A percentile compares a stretch with the other conserved stretches of the same genome.
These are phyloP conservation scores for Leucosticte australis DNA, from an alignment of 2,113 vertebrate genomes.

Conservation along the genomic window DNA sequence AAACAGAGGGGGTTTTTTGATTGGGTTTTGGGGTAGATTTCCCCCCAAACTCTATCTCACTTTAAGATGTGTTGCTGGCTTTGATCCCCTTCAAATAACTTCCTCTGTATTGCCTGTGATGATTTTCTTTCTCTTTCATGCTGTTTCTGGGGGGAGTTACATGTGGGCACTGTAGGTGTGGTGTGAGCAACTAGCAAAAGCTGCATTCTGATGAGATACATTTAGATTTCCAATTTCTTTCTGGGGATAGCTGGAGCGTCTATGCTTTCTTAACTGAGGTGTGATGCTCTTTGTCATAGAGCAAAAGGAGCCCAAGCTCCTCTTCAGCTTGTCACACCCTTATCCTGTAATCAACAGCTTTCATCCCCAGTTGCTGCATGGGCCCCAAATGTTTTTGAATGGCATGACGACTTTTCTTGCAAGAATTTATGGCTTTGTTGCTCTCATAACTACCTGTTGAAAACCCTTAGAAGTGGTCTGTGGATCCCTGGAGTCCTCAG, in stretches of 20 bases:
- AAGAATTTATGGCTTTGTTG: neutral
- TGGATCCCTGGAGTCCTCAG: neutral
- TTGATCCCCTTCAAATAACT: neutral
- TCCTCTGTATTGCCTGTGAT: neutral
- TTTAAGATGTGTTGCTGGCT: neutral
- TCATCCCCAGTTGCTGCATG: neutral
- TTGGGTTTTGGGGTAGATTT: neutral
- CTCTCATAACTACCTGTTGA: neutral
- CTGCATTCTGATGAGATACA: neutral
- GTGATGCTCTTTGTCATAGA: neutral
- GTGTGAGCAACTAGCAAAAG: neutral
- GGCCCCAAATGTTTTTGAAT: neutral
- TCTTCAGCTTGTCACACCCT: neutral
- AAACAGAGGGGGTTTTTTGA: rapidly evolving
- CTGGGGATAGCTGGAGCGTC: neutral
- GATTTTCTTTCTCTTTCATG: neutral
- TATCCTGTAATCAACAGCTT: neutral
- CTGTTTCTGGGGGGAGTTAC: neutral
- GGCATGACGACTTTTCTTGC: neutral
- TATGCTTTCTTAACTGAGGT: neutral
- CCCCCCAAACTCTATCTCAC: rapidly evolving
- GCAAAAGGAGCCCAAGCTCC: neutral
- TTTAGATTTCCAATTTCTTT: neutral
- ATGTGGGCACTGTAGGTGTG: neutral
- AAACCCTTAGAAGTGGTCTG: neutral